Base-by-base conservation (phyloP, 2,888 invertebrate species). In the Meliscaeva auricollis region DNA sequence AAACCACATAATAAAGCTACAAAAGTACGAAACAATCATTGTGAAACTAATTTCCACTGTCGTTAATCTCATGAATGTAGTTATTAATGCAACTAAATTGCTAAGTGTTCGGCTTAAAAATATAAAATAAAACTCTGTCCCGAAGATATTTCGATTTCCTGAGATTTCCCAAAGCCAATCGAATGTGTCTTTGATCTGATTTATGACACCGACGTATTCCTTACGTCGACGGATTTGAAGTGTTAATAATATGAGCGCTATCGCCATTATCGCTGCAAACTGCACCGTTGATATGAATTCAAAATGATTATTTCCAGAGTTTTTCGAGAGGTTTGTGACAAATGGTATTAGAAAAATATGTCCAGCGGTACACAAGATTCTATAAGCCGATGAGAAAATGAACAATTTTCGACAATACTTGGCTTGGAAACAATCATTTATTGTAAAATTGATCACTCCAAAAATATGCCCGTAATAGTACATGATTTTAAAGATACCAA, bases 391-490 rank as follows among this genome's bases (percentile, higher is more conserved):
- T n/a, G 60, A 60, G 1, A 41, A 22, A 22, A 41, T 3, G 0
- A 60, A 41, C 0, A 41, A 0, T 41, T 41, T 60, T 41, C 0
- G 8, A 3, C 38, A 60, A 8, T n/a, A 22, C 17, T 41, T 3
- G 4, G 38, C 22, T n/a, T 4, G n/a, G 0, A 41, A 41, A 26
- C 41, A 0, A 9, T 60, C n/a, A 2, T 0, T 22, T 1, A 60
- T 20, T 3, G 20, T 60, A 8, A 60, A 60, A 4, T 22, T n/a
- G n/a, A 60, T n/a, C n/a, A 60, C 8, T n/a, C 60, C 60, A 8
- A 60, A 60, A n/a, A 60, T 3, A 3, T 41, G n/a, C 7, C 60
- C 60, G 8, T 60, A 60, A 3, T 8, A 41, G 60, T n/a, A 41
- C 38, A 60, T 60, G 22, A 22, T n/a, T 60, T 60, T 60, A 7